A percentile compares a stretch with the other conserved stretches of the same genome.
These are phyloP conservation scores for Lordiphosa mommai DNA, from an alignment of 1,140 invertebrate species.

Conservation along the genomic window DNA sequence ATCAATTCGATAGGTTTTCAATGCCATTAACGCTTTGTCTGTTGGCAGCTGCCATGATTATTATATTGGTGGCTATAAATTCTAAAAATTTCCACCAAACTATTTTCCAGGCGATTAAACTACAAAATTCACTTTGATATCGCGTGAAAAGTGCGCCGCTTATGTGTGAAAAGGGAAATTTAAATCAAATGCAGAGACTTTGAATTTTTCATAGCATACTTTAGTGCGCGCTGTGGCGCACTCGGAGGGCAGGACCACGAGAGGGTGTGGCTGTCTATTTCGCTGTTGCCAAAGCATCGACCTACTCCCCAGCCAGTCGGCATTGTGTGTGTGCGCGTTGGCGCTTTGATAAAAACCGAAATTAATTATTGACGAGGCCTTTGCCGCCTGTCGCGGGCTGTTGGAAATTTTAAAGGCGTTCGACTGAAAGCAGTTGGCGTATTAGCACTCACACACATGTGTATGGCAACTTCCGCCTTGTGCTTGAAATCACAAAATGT, in stretches of 20 bases:
- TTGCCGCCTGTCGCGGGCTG: slow-evolving; percentile 35
- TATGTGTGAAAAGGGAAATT: slow-evolving; percentile 58
- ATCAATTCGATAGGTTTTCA: slow-evolving; percentile 65
- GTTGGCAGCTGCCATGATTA: slow-evolving; percentile 17
- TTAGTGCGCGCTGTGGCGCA: slow-evolving; percentile 35
- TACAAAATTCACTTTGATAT: slow-evolving; percentile 68
- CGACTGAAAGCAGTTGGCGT: slow-evolving; percentile 65
- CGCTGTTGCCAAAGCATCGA: slow-evolving; percentile 41
- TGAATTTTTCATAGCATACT: slow-evolving; percentile 73
- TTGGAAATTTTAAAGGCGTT: slow-evolving; percentile 75
- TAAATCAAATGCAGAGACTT: slow-evolving; percentile 66
- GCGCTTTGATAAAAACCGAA: slow-evolving; percentile 74
- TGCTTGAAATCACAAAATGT: slow-evolving; percentile 57
- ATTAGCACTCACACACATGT: slow-evolving; percentile 31
- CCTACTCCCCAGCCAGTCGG: slow-evolving; percentile 44
- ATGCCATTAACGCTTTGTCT: slow-evolving; percentile 32
- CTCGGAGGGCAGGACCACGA: slow-evolving; percentile 10
- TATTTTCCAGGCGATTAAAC: slow-evolving; percentile 73
- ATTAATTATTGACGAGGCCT: slow-evolving; percentile 71
- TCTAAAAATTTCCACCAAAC: slow-evolving; percentile 21
- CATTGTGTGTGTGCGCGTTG: slow-evolving; percentile 17
- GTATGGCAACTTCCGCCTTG: slow-evolving; percentile 49
- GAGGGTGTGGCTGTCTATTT: slow-evolving; percentile 50
- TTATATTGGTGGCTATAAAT: slow-evolving; percentile 15
- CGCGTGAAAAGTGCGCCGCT: slow-evolving; percentile 24